Conservation (phyloP, 2,888 invertebrate genomes). For the Catonia carolina region DNA sequence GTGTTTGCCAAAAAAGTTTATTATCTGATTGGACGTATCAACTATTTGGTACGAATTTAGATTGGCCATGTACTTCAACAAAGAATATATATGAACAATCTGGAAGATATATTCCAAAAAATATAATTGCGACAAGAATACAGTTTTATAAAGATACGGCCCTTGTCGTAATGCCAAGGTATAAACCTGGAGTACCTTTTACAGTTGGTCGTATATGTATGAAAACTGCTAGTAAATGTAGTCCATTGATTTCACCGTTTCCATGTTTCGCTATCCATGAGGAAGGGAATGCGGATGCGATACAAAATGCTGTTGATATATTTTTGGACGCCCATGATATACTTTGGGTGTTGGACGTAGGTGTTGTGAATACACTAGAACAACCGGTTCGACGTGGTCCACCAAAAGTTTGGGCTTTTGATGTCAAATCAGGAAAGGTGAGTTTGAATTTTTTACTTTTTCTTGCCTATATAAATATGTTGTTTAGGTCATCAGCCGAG, state of each 20-base stretch:
- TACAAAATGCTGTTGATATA: slow-evolving; percentile 65
- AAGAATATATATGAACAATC: slow-evolving; percentile 51
- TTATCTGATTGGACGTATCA: slow-evolving; percentile 11
- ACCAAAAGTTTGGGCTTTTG: slow-evolving; percentile 55
- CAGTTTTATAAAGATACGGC: slow-evolving; percentile 53
- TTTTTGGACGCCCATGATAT: slow-evolving; percentile 53
- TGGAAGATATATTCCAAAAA: slow-evolving; percentile 52
- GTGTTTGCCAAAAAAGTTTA: neutral
- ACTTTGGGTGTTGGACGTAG: slow-evolving; percentile 55
- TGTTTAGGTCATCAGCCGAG: no score
- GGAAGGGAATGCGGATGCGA: slow-evolving; percentile 54
- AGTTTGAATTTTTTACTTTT: no score
- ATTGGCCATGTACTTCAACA: slow-evolving; percentile 53
- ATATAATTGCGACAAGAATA: slow-evolving; percentile 55
- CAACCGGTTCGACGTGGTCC: slow-evolving; percentile 51
- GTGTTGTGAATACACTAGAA: slow-evolving; percentile 53
- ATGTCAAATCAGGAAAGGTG: slow-evolving; percentile 50
- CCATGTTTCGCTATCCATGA: slow-evolving; percentile 59
- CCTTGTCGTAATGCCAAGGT: slow-evolving; percentile 52
- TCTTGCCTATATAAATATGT: no score
- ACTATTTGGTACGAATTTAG: slow-evolving; percentile 41
- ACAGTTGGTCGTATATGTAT: slow-evolving; percentile 52
- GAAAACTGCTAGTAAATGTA: slow-evolving; percentile 49
- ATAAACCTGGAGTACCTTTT: slow-evolving; percentile 56
- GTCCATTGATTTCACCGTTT: slow-evolving; percentile 51